Percentiles rank a stretch among this genome's conserved stretches.
Evolutionary conservation across 2,888 invertebrate species (phyloP).

Genomic region (Orthosia gracilis): DNA sequence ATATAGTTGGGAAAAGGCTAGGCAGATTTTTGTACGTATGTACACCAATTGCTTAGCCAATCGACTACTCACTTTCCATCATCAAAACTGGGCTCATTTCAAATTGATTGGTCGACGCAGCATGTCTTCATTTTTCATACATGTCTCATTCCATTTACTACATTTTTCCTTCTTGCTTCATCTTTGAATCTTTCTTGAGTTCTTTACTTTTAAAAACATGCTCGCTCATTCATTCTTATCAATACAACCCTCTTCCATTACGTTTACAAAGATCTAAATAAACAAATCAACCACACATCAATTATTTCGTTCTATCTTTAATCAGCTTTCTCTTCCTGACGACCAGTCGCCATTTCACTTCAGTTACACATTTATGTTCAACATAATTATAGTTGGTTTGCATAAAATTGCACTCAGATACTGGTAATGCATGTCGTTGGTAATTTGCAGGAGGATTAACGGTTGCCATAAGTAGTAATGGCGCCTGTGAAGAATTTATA

Average conservation of each 20-base stretch:
- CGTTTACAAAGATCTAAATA: constrained; percentile 3
- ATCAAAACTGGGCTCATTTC: background rate
- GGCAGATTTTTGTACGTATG: too few relatives aligned
- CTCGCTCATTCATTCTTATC: background rate
- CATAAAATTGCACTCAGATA: constrained; percentile 54
- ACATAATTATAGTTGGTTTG: constrained; percentile 53
- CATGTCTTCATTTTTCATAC: too few relatives aligned
- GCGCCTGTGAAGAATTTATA: constrained; percentile 49
- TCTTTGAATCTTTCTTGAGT: background rate
- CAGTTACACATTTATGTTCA: constrained; percentile 42
- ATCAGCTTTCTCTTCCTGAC: constrained; percentile 61
- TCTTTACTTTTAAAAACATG: too few relatives aligned
- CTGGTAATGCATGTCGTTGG: constrained; percentile 39
- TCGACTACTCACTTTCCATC: background rate
- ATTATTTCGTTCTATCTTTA: constrained; percentile 46
- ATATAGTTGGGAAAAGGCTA: too few relatives aligned
- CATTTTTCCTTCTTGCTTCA: background rate
- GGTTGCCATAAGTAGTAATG: constrained; percentile 36
- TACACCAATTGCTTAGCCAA: background rate
- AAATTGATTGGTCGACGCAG: background rate
- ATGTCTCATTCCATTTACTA: background rate
- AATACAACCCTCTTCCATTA: background rate
- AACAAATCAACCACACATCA: constrained; percentile 35
- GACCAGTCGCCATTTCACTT: constrained; percentile 51
- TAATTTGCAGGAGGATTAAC: constrained; percentile 50